Evolutionary conservation across 2,888 invertebrate genomes (phyloP).

Genomic region (Dione vanillae): DNA sequence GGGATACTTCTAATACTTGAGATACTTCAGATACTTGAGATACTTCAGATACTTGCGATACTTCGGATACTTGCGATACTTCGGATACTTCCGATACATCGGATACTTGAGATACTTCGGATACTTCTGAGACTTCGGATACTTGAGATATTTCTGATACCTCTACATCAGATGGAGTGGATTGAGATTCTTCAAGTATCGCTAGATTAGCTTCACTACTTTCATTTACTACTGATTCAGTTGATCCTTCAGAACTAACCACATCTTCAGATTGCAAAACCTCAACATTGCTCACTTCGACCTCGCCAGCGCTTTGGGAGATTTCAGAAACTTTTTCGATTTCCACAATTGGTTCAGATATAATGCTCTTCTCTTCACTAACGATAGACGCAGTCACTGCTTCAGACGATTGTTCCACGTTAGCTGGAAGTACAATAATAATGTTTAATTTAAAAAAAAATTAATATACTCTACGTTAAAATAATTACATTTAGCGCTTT

Average conservation of each 20-base stretch:
- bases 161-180: constrained; percentile 10
- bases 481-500: too few species aligned
- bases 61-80: neutral
- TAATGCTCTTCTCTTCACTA: constrained; percentile 30
- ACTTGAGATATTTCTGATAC: constrained; percentile 5
- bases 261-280: constrained; percentile 45
- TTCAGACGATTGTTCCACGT: constrained; percentile 38
- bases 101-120: constrained; percentile 25
- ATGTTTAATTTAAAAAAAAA: neutral
- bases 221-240: constrained; percentile 35
- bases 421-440: constrained; percentile 32
- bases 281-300: constrained; percentile 34
- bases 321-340: constrained; percentile 44
- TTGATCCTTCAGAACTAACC: constrained; percentile 36
- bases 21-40: constrained; percentile 20
- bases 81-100: neutral
- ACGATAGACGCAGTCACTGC: constrained; percentile 38
- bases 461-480: too few species aligned
- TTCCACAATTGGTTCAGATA: constrained; percentile 44
- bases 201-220: constrained; percentile 32
- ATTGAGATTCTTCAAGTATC: constrained; percentile 8
- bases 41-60: constrained; percentile 15
- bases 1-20: constrained; percentile 14
- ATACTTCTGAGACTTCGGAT: neutral
- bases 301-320: constrained; percentile 24